Percentiles rank a stretch among this genome's conserved stretches.
Conservation (phyloP, 2,888 invertebrate species). For the Drosophila prolongata region DNA sequence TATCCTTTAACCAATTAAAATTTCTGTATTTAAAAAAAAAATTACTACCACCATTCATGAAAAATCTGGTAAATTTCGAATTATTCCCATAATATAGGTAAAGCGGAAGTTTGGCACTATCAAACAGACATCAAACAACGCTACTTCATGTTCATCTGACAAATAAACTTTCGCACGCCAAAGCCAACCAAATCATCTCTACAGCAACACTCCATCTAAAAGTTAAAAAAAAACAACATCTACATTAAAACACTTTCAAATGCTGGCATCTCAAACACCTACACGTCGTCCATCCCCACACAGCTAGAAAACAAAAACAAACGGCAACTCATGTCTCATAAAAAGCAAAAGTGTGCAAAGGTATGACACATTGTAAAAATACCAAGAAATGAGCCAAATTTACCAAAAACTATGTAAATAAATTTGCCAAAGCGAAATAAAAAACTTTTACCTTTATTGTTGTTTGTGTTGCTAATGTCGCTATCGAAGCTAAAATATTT, state of each 20-base stretch:
- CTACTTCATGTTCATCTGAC: slow-evolving; percentile 21
- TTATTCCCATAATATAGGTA: slow-evolving; percentile 41
- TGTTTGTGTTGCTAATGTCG: slow-evolving; percentile 16
- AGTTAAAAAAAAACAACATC: slow-evolving; percentile 37
- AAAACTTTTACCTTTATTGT: slow-evolving; percentile 74
- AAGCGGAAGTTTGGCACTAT: slow-evolving; percentile 38
- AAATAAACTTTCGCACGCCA: slow-evolving; percentile 48
- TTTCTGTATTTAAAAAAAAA: not conserved
- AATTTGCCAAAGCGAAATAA: slow-evolving; percentile 51
- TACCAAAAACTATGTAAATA: slow-evolving; percentile 56
- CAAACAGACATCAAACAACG: slow-evolving; percentile 20
- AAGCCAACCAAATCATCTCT: slow-evolving; percentile 41
- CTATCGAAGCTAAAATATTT: slow-evolving; percentile 52
- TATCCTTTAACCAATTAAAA: too few species aligned
- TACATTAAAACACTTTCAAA: slow-evolving; percentile 59
- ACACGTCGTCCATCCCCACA: slow-evolving; percentile 46
- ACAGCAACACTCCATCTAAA: slow-evolving; percentile 26
- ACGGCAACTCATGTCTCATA: slow-evolving; percentile 45
- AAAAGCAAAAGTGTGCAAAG: slow-evolving; percentile 69
- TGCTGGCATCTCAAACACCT: slow-evolving; percentile 51
- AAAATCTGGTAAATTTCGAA: not conserved
- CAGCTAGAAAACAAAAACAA: slow-evolving; percentile 43
- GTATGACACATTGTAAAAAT: slow-evolving; percentile 61
- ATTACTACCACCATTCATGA: not conserved
- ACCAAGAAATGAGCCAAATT: slow-evolving; percentile 17